These are phyloP conservation scores for Idaea dimidiata DNA, from an alignment of 2,888 invertebrate species.

Conservation along the genomic window DNA sequence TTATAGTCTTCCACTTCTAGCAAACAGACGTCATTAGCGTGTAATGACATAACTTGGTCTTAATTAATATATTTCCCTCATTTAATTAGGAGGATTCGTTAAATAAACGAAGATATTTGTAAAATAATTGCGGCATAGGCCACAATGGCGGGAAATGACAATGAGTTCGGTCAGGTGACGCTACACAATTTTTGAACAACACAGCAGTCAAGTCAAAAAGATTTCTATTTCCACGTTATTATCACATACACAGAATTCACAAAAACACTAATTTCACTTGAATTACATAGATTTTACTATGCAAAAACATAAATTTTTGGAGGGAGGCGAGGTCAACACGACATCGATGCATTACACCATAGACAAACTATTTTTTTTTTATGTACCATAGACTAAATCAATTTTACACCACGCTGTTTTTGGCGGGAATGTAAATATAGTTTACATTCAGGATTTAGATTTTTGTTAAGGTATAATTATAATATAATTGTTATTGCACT, in stretches of 20 bases:
- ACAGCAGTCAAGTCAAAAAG: constrained; percentile 36
- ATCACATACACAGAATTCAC: constrained; percentile 31
- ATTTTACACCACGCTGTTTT: background rate
- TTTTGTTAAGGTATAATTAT: background rate
- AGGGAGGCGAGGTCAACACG: constrained; percentile 75
- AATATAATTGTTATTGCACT: background rate
- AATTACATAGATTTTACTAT: constrained; percentile 43
- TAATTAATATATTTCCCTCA: constrained; percentile 55
- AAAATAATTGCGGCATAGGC: constrained; percentile 54
- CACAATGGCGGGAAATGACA: constrained; percentile 82
- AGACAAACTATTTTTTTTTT: constrained; percentile 35
- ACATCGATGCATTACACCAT: constrained; percentile 64
- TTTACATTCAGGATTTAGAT: background rate
- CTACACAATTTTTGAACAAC: constrained; percentile 59
- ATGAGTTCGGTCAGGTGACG: constrained; percentile 80
- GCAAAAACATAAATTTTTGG: constrained; percentile 65
- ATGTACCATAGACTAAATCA: constrained; percentile 2
- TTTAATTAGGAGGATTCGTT: constrained; percentile 44
- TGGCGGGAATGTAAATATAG: background rate
- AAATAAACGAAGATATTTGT: constrained; percentile 42
- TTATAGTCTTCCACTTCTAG: constrained; percentile 79
- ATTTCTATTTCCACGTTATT: constrained; percentile 43
- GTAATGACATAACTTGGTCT: constrained; percentile 76
- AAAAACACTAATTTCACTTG: constrained; percentile 35
- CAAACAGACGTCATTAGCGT: constrained; percentile 79